Percentiles rank a stretch among this genome's conserved stretches.
phyloP scores from a whole-genome alignment of 2,888 invertebrate genomes.

The Selenia dentaria region DNA sequence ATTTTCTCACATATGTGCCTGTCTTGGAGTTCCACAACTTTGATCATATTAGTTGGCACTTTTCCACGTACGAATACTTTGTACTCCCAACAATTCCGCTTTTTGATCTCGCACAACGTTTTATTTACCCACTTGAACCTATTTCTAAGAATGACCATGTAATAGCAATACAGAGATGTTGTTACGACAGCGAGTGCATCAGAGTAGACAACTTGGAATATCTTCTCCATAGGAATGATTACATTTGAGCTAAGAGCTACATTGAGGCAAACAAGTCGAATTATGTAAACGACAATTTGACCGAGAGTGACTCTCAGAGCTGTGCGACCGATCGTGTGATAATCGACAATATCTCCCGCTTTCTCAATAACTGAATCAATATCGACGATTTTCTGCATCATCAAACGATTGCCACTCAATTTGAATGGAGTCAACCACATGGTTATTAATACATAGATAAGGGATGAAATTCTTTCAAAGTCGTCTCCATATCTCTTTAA shows the following conservation, averaged over 20 bases:
- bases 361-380: conserved; percentile 51
- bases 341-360: conserved; percentile 49
- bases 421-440: conserved; percentile 57
- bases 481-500: conserved; percentile 62
- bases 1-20: conserved; percentile 53
- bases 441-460: conserved; percentile 44
- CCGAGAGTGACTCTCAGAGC: conserved; percentile 37
- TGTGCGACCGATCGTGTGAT: conserved; percentile 39
- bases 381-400: conserved; percentile 45
- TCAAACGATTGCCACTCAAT: conserved; percentile 39
- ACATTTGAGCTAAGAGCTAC: conserved; percentile 44
- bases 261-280: conserved; percentile 51
- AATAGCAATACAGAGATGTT: conserved; percentile 49
- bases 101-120: conserved; percentile 48
- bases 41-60: conserved; percentile 34
- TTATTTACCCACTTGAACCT: conserved; percentile 57
- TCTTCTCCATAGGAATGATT: conserved; percentile 49
- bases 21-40: conserved; percentile 46
- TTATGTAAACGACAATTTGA: conserved; percentile 40
- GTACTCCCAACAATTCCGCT: conserved; percentile 45
- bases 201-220: conserved; percentile 53
- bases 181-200: conserved; percentile 50
- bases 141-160: conserved; percentile 43
- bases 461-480: conserved; percentile 49
- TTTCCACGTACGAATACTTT: conserved; percentile 46